Conservation (phyloP, 2,888 invertebrate species). For the Allophyes oxyacanthae region DNA sequence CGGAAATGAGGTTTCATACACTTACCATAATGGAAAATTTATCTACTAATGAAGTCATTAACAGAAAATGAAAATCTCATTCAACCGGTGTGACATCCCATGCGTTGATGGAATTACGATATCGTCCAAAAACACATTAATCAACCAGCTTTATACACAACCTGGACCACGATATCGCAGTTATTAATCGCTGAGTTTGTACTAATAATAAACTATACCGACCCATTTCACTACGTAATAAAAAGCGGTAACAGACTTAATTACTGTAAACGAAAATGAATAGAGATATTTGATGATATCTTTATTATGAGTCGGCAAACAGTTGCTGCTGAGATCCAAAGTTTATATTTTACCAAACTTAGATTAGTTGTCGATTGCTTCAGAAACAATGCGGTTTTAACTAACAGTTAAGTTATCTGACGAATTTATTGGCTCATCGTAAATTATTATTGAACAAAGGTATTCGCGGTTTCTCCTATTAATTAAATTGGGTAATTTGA, state of each 20-base stretch:
- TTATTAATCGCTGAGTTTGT: constrained; percentile 31
- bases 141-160: constrained; percentile 19
- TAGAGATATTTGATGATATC: constrained; percentile 1
- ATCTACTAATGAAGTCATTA: too few relatives aligned
- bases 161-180: constrained; percentile 15
- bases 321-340: constrained; percentile 15
- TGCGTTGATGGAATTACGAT: constrained; percentile 30
- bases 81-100: neutral
- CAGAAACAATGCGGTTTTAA: constrained; percentile 50
- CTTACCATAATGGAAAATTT: neutral
- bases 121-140: constrained; percentile 31
- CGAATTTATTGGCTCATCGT: constrained; percentile 64
- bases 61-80: neutral
- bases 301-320: constrained; percentile 13
- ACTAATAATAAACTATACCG: constrained; percentile 11
- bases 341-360: constrained; percentile 40
- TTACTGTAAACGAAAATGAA: constrained; percentile 6
- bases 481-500: constrained; percentile 62
- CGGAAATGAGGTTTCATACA: neutral
- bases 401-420: constrained; percentile 57
- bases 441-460: constrained; percentile 63
- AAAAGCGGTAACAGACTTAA: neutral
- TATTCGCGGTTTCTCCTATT: constrained; percentile 66
- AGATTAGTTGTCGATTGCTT: constrained; percentile 43
- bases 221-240: neutral